Evolutionary conservation across 2,888 invertebrate species (phyloP), one percentile per base, ranked within the genome.

Genomic region (Boloria euphrosyne): DNA sequence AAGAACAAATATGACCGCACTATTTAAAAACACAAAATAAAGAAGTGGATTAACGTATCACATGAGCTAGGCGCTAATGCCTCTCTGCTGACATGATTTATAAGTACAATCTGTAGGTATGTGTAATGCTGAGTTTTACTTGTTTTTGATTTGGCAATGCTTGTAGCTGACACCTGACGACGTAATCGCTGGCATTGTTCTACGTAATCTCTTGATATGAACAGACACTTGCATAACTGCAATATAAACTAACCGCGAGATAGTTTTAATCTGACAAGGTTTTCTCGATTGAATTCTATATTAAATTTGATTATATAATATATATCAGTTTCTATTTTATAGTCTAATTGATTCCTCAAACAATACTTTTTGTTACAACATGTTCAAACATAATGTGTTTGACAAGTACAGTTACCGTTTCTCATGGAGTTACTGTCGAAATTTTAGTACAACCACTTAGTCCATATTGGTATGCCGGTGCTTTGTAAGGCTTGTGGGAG

Each of bases 1-100:
- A 82, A 89, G 86, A 90, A 75, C 87, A 92, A 92, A 92, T 90
- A 91, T 89, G 89, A 86, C 85, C 85, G 85, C 85, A 90, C 90
- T 89, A 90, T 92, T 89, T 89, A 90, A 90, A 89, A 90, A 89
- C 88, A 89, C 81, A 88, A 90, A 90, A 90, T 89, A 90, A 89
- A 90, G 90, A 90, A 78, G 80, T 83, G 83, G 91, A 91, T 91
- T 91, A 90, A 89, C 81, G 90, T 87, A 90, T 91, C 92, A 90
- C 86, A 83, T 81, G 78, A 71, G 80, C 81, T 73, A 78, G 77
- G 78, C 78, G 81, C 76, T 90, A 88, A 89, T 85, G 80, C 88
- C 81, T 76, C 75, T 71, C 73, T 76, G 66, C 67, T 88, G 90
- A 90, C 91, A 86, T 89, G 87, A 89, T 89, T 89, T 90, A 86